These are phyloP conservation scores for Cyclophora punctaria DNA, from an alignment of 2,888 invertebrate species.

Conservation along the genomic window DNA sequence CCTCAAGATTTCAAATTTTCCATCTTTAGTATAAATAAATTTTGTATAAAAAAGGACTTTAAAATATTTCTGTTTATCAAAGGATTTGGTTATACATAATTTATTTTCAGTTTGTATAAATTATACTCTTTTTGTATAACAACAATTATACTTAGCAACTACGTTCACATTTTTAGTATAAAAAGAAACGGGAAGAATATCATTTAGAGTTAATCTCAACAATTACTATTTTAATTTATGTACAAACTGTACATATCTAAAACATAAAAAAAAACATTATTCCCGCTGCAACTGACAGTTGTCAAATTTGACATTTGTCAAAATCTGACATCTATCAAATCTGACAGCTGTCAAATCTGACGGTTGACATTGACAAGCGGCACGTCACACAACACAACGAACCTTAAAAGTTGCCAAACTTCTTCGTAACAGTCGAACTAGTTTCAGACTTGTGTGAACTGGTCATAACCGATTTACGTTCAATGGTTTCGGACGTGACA, in stretches of 20 bases:
- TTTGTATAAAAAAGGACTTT: no score
- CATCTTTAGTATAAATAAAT: no score
- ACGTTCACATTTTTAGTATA: neutral
- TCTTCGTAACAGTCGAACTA: conserved; percentile 74
- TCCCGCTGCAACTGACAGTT: neutral
- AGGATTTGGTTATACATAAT: no score
- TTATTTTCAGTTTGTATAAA: no score
- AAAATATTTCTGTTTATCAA: no score
- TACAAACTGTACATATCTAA: no score
- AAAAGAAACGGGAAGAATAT: conserved; percentile 2
- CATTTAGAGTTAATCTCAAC: neutral
- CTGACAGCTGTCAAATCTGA: conserved; percentile 1
- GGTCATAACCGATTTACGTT: conserved; percentile 80
- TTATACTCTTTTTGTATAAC: no score
- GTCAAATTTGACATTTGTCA: conserved; percentile 1
- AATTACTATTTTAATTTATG: no score
- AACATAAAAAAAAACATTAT: no score
- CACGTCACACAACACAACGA: conserved; percentile 20
- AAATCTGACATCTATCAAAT: conserved; percentile 4
- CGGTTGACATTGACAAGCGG: conserved; percentile 13
- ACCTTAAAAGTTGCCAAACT: conserved; percentile 68
- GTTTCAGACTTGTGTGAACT: conserved; percentile 76
- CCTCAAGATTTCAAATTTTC: neutral
- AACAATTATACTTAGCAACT: no score
- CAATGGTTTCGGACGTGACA: conserved; percentile 80